Evolutionary conservation across 2,113 vertebrate species (phyloP).

Genomic region (Coreoperca whiteheadi): DNA sequence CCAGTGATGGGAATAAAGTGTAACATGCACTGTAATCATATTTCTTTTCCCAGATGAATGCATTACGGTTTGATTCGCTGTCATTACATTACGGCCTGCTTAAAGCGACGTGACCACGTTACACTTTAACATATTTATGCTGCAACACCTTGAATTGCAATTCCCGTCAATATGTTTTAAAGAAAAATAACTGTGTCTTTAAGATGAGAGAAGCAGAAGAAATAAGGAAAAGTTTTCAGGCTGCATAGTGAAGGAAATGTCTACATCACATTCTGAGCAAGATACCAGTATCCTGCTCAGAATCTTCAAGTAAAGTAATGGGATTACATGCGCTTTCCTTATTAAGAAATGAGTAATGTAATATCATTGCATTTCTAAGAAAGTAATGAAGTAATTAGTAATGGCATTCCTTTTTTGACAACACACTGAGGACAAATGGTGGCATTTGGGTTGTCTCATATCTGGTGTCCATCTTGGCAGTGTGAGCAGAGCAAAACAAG

Average conservation of each 20-base stretch:
- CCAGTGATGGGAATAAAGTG: not conserved
- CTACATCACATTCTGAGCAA: too few relatives aligned
- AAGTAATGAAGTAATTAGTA: not conserved
- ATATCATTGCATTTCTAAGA: not conserved
- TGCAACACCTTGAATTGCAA: too few relatives aligned
- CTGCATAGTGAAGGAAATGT: not conserved
- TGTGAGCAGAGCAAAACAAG: constrained; percentile 19
- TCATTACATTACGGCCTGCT: not conserved
- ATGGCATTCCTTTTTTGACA: not conserved
- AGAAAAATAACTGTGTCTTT: not conserved
- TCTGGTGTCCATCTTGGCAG: constrained; percentile 27
- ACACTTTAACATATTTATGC: not conserved
- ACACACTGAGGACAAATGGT: not conserved
- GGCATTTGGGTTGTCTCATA: not conserved
- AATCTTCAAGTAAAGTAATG: not conserved
- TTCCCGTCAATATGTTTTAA: too few relatives aligned
- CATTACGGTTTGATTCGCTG: not conserved
- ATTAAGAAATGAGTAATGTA: not conserved
- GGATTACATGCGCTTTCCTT: not conserved
- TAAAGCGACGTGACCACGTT: not conserved
- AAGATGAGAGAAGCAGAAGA: too few relatives aligned
- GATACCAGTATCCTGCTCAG: too few relatives aligned
- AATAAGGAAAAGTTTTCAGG: not conserved
- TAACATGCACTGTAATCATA: not conserved
- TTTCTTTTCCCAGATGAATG: not conserved